Base-by-base conservation (phyloP, 2,113 vertebrate species). In the Pantherophis guttatus region DNA sequence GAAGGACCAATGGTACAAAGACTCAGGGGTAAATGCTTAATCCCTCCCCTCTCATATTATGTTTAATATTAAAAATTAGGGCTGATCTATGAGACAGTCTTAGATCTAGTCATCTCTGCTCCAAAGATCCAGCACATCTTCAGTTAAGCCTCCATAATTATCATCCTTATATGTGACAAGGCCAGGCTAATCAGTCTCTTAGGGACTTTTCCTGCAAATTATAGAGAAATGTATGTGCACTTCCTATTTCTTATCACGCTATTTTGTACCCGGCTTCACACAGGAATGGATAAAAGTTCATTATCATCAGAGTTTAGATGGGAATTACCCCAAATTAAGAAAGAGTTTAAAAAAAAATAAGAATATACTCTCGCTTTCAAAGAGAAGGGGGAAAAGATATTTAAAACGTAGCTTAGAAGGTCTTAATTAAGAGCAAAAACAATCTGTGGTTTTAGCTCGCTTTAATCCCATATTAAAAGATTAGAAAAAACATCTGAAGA, bases 121-220 rank as follows among this genome's bases (percentile, higher is more conserved):
- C 98, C 97, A 98, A 98, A 98, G 98, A 98, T 98, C 98, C 97
- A 98, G 98, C 97, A 97, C 96, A 96, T 97, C 97, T 97, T 97
- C 97, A 97, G 97, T 97, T 98, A 98, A 98, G 98, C 97, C 98
- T 96, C 97, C 97, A 94, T 98, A 98, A 98, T 98, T 98, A 98
- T 98, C 98, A 98, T 97, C 96, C 97, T 93, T 98, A 97, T 98
- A 98, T 98, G 98, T 98, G 98, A 98, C 98, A 98, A 98, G 98
- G 98, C 95, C 87, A 96, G 97, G 95, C 98, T 99, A 99, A 99
- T 99, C 98, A 99, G 98, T 99, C 98, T 99, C 98, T 97, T 95
- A 98, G 98, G 98, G 98, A 98, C 97, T 98, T 48, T 98, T 97
- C 97, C 98, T 97, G 98, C 96, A 97, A 98, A 98, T 98, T 95